Conservation (phyloP, 2,113 vertebrate genomes). For the Elachura formosa region DNA sequence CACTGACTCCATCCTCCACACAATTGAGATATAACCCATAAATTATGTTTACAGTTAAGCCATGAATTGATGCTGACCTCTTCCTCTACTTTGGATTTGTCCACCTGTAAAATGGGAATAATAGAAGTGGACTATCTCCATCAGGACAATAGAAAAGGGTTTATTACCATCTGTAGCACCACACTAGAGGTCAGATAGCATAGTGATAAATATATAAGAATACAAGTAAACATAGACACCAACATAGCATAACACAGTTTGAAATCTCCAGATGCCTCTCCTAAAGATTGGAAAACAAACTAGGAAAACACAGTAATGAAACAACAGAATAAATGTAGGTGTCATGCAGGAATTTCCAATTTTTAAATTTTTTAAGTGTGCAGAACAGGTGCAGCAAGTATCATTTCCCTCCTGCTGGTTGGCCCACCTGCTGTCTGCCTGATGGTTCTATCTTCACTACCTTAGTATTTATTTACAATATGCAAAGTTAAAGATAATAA, state of each 20-base stretch:
- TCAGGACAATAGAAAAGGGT: not conserved
- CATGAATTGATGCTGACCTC: not conserved
- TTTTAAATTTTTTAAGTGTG: not conserved
- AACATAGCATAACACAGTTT: not conserved
- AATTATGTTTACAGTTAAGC: not conserved
- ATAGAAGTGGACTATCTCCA: not conserved
- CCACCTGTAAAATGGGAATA: not conserved
- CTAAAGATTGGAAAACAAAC: not conserved
- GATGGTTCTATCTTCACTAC: conserved; percentile 3
- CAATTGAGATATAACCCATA: not conserved
- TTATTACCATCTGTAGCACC: not conserved
- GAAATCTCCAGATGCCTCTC: not conserved
- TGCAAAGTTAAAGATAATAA: conserved; percentile 5
- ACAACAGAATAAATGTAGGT: not conserved
- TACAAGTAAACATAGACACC: not conserved
- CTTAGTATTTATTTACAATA: conserved; percentile 30
- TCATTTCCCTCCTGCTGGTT: conserved; percentile 51
- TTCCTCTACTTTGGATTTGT: not conserved
- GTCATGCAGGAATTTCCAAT: not conserved
- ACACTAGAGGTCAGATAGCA: not conserved
- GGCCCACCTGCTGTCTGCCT: conserved; percentile 63
- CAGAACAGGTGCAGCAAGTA: conserved; percentile 47
- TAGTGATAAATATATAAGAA: not conserved
- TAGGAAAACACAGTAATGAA: not conserved
- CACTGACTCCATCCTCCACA: not conserved